Conservation (phyloP, 2,797 vertebrate species). For the Spea hammondii region DNA sequence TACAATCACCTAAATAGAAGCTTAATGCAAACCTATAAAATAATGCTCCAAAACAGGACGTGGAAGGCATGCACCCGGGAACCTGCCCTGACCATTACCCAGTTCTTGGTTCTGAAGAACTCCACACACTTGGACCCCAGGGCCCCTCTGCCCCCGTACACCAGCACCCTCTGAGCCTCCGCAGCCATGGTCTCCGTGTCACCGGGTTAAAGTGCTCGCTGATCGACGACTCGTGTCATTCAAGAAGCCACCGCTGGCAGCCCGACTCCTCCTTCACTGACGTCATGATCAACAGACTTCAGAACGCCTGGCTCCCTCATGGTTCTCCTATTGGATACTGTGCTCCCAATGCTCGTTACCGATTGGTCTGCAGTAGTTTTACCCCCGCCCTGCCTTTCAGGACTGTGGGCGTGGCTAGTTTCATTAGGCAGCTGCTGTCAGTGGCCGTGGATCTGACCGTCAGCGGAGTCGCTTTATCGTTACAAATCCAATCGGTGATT, state of each 20-base stretch:
- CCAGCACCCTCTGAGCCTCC: conserved; percentile 72
- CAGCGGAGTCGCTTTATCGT: no score
- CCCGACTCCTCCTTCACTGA: fast-evolving
- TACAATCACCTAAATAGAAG: no score
- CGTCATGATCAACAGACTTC: fast-evolving
- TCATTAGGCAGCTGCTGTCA: no score
- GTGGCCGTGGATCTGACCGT: no score
- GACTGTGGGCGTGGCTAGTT: neutral
- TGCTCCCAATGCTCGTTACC: neutral
- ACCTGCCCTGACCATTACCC: conserved; percentile 70
- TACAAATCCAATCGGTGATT: no score
- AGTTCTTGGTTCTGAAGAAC: conserved; percentile 78
- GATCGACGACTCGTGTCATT: neutral
- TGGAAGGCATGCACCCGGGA: no score
- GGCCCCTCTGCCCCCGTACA: conserved; percentile 88
- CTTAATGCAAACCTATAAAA: neutral
- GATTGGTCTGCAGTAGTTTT: neutral
- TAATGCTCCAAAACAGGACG: no score
- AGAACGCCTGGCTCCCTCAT: neutral
- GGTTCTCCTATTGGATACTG: neutral
- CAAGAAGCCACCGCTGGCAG: neutral
- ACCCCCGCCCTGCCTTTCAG: no score
- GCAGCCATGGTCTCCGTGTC: conserved; percentile 39
- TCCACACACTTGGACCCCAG: conserved; percentile 84
- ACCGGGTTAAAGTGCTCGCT: conserved; percentile 23